Percentiles rank a stretch among this genome's conserved stretches.
Evolutionary conservation across 2,797 vertebrate genomes (phyloP).

Genomic region (Menidia menidia): DNA sequence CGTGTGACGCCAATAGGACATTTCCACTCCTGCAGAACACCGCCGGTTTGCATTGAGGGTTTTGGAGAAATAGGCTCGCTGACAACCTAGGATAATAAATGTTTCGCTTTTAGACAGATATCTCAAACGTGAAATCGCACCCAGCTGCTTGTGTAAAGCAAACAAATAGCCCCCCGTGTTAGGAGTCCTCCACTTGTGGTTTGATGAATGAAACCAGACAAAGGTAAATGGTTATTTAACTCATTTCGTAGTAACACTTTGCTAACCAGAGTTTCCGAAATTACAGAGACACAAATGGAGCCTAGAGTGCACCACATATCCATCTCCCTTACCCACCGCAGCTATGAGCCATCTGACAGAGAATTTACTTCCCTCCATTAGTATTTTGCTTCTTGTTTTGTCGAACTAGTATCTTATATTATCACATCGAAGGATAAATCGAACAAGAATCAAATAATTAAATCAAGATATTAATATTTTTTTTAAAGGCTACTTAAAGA

Average conservation of each 20-base stretch:
- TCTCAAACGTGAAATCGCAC: constrained; percentile 97
- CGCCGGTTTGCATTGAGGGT: constrained; percentile 72
- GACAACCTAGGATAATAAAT: constrained; percentile 96
- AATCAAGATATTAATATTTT: constrained; percentile 22
- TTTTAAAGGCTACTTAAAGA: constrained; percentile 24
- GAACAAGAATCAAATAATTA: constrained; percentile 16
- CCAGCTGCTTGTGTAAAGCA: constrained; percentile 97
- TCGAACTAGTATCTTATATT: constrained; percentile 39
- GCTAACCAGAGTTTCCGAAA: constrained; percentile 85
- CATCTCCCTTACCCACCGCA: constrained; percentile 74
- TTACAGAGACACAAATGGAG: constrained; percentile 76
- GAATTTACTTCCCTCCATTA: constrained; percentile 28
- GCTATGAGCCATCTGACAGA: constrained; percentile 53
- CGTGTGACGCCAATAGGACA: constrained; percentile 75
- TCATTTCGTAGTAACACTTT: constrained; percentile 90
- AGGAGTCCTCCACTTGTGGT: constrained; percentile 91
- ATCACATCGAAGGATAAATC: constrained; percentile 22
- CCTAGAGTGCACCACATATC: constrained; percentile 74
- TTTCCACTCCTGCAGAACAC: constrained; percentile 68
- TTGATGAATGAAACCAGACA: constrained; percentile 96
- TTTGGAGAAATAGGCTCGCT: constrained; percentile 87
- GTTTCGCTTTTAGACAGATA: constrained; percentile 94
- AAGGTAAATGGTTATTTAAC: constrained; percentile 97
- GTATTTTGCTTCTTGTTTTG: constrained; percentile 16
- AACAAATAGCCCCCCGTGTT: constrained; percentile 93